Conservation (phyloP, 2,797 vertebrate species). For the Dromococcyx pavoninus region DNA sequence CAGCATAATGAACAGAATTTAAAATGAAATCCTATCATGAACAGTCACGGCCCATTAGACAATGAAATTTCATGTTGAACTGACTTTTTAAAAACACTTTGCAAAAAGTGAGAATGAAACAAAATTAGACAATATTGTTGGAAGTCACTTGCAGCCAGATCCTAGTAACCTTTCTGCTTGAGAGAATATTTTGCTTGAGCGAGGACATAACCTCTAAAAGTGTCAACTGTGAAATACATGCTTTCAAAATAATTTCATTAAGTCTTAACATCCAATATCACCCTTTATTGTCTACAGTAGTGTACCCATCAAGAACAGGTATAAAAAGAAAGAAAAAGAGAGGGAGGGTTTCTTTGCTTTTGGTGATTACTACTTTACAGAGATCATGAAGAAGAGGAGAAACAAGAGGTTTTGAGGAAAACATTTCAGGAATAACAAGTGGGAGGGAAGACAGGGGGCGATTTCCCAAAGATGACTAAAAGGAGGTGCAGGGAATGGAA, state of each 20-base stretch:
- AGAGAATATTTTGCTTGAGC: background rate
- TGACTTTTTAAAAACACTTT: slow-evolving; percentile 33
- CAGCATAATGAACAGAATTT: slow-evolving; percentile 51
- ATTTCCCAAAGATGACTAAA: background rate
- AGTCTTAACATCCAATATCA: background rate
- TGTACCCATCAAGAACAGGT: background rate
- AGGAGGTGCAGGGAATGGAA: background rate
- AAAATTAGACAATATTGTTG: background rate
- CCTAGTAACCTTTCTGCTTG: background rate
- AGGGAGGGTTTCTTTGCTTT: background rate
- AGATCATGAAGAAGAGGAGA: background rate
- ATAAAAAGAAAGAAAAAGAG: background rate
- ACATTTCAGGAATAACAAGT: background rate
- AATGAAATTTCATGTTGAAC: slow-evolving; percentile 43
- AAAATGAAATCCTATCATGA: slow-evolving; percentile 50
- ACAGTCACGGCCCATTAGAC: slow-evolving; percentile 28
- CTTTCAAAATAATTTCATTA: background rate
- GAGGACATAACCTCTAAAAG: background rate
- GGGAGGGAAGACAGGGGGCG: background rate
- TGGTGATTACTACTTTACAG: background rate
- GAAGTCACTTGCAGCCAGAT: background rate
- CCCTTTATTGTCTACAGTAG: background rate
- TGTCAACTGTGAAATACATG: background rate
- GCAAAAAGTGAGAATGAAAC: slow-evolving; percentile 10
- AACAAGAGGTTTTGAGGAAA: background rate